Evolutionary conservation across 2,797 vertebrate genomes (phyloP).

Genomic region (Diceros bicornis): DNA sequence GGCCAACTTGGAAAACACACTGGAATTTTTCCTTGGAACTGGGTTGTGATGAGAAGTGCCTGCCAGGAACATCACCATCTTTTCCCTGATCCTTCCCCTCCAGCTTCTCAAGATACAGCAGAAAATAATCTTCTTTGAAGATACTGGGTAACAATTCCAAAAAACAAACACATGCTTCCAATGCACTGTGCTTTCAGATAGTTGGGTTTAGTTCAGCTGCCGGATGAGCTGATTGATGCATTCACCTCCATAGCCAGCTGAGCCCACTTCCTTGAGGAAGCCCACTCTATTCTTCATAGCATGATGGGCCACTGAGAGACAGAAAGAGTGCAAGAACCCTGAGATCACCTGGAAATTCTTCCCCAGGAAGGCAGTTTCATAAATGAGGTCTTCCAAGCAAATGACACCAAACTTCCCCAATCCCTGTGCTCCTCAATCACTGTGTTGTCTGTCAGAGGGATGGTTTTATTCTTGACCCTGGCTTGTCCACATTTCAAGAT

Average conservation of each 20-base stretch:
- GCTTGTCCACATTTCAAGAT: slow-evolving; percentile 96
- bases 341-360: slow-evolving; percentile 91
- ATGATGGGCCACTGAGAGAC: slow-evolving; percentile 94
- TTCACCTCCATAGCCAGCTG: slow-evolving; percentile 92
- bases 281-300: slow-evolving; percentile 94
- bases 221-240: slow-evolving; percentile 95
- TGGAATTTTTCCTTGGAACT: background rate
- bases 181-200: background rate
- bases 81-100: background rate
- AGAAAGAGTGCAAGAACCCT: slow-evolving; percentile 94
- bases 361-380: slow-evolving; percentile 95
- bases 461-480: slow-evolving; percentile 89
- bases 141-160: background rate
- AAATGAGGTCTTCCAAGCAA: slow-evolving; percentile 98
- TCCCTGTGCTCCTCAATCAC: slow-evolving; percentile 95
- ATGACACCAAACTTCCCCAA: slow-evolving; percentile 95
- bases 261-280: slow-evolving; percentile 95
- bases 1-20: background rate
- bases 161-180: background rate
- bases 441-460: slow-evolving; percentile 95
- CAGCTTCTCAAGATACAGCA: slow-evolving; percentile 18
- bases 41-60: background rate
- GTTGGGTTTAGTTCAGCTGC: slow-evolving; percentile 92
- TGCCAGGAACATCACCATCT: background rate
- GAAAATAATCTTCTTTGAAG: slow-evolving; percentile 67